phyloP scores from a whole-genome alignment of 2,113 vertebrate genomes.

The Brevimyrus niger region DNA sequence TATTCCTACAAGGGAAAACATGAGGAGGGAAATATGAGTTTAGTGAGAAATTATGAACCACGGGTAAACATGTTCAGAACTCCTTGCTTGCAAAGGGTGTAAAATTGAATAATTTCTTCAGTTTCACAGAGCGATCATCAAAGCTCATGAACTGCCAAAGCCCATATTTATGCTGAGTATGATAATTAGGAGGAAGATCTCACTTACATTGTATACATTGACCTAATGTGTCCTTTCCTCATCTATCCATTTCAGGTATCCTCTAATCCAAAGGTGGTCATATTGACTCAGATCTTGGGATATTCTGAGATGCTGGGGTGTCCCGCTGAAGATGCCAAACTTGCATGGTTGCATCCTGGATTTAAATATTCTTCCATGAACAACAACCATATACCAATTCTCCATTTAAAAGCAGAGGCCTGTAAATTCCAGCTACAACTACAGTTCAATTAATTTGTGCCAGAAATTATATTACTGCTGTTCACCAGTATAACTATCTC shows the following conservation, averaged over 20 bases:
- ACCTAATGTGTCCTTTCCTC: background rate
- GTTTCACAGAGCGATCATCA: background rate
- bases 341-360: background rate
- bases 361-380: background rate
- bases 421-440: background rate
- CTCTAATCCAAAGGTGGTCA: background rate
- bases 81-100: background rate
- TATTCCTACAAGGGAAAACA: background rate
- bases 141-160: background rate
- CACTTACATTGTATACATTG: background rate
- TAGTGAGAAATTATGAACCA: background rate
- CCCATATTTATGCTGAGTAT: background rate
- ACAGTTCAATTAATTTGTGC: background rate
- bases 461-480: background rate
- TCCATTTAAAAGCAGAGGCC: background rate
- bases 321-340: background rate
- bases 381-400: background rate
- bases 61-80: background rate
- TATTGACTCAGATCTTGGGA: background rate
- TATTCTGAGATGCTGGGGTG: background rate
- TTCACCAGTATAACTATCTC: background rate
- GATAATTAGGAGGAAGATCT: background rate
- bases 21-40: background rate
- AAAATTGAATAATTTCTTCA: background rate
- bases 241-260: background rate